A percentile compares a stretch with the other conserved stretches of the same genome.
phyloP scores from a whole-genome alignment of 2,113 vertebrate genomes.

The Piaya cayana region DNA sequence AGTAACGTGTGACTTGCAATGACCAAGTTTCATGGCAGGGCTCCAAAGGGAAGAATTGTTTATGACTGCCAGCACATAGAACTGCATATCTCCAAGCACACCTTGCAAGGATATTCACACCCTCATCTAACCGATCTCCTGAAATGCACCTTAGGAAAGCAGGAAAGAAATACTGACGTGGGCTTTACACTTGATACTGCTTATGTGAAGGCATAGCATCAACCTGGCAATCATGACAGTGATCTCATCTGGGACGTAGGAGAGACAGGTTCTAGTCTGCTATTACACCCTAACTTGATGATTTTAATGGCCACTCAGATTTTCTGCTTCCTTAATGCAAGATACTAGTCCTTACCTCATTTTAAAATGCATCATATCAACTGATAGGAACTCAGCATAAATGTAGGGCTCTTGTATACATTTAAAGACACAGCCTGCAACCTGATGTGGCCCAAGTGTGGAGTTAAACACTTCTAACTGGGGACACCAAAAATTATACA shows the following conservation, averaged over 20 bases:
- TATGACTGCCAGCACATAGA: not conserved
- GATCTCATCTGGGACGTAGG: not conserved
- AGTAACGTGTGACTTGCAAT: not conserved
- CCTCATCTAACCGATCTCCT: not conserved
- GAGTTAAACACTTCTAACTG: not conserved
- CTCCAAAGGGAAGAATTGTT: not conserved
- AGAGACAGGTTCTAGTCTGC: not conserved
- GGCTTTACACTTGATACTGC: not conserved
- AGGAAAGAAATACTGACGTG: not conserved
- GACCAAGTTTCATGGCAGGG: not conserved
- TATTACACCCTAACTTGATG: not conserved
- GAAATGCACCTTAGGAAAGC: not conserved
- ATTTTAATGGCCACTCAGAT: not conserved
- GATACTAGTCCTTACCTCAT: not conserved
- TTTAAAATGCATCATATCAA: not conserved
- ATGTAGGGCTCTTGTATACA: not conserved
- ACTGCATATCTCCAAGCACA: fast-evolving
- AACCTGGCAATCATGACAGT: too few relatives aligned
- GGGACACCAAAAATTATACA: not conserved
- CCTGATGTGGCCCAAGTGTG: too few relatives aligned
- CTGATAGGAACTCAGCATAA: not conserved
- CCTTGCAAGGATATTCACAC: not conserved
- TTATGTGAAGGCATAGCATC: not conserved
- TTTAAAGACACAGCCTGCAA: not conserved
- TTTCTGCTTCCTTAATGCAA: not conserved